Evolutionary conservation across 2,113 vertebrate species (phyloP), one percentile per base, ranked within the genome.

Genomic region (Gallinago jamesoni): DNA sequence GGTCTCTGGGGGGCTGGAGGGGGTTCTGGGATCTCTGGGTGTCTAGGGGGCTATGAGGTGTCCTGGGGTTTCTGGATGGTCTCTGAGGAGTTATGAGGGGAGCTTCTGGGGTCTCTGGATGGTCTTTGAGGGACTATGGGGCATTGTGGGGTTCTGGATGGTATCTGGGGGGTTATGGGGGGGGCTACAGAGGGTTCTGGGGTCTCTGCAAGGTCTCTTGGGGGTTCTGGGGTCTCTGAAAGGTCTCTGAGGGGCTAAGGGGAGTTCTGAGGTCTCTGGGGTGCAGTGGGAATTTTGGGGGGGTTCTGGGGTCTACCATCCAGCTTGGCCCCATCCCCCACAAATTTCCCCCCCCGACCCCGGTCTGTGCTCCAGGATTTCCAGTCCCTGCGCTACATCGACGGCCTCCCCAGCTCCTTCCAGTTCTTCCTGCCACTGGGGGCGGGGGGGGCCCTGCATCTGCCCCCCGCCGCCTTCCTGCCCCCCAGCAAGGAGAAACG

Each of bases 341-440:
- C 37, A 39, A 37, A 39, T 39, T 39, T 37, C 35, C 35, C 37
- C 37, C 37, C 37, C 37, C 10, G 37, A 39, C 19, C 6, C 21
- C 6, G 8, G 43, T 9, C 39, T 89, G 31, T 67, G 21, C 77
- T 72, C 57, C 95, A 99, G 99, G 99, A 99, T 93, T 98, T 98
- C 53, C 96, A 98, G 92, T 98, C 98, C 14, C 97, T 99, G 84
- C 98, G 97, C 70, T 98, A 98, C 57, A 88, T 98, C 18, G 98
- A 99, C 2, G 97, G 98, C 23, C 96, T 98, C 56, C 97, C 98
- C 56, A 98, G 98, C 74, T 99, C 99, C 53, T 99, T 99, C 95
- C 99, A 99, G 98, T 99, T 99, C 96, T 99, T 99, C 92, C 95
- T 99, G 94, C 99, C 99, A 3, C 98, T 99, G 68, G 98, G 98